These are phyloP conservation scores for Aurelia coerulea DNA, from an alignment of 30 jellyfish, hydroid and myxozoan genomes.

Conservation along the genomic window DNA sequence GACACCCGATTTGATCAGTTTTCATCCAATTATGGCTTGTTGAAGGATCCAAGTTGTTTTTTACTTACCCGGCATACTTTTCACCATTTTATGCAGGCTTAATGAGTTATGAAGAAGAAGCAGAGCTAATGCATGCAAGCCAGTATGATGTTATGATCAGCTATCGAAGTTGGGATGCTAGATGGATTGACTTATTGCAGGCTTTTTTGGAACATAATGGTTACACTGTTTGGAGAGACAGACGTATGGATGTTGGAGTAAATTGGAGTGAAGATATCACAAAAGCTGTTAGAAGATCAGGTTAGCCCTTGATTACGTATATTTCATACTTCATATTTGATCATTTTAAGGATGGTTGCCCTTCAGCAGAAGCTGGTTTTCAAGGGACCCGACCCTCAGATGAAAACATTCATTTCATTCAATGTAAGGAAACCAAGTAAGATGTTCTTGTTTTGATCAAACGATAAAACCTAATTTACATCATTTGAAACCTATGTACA, in stretches of 20 bases:
- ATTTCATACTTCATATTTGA: background rate
- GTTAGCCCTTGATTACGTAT: background rate
- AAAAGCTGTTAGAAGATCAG: conserved; percentile 48
- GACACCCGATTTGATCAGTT: no score
- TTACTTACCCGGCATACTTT: no score
- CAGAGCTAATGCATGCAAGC: conserved; percentile 47
- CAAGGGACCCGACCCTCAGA: no score
- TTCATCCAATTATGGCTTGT: no score
- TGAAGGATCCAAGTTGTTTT: no score
- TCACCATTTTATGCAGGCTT: conserved; percentile 2
- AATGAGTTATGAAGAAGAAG: conserved; percentile 54
- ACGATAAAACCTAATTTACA: no score
- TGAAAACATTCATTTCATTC: no score
- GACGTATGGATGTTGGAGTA: conserved; percentile 63
- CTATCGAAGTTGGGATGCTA: conserved; percentile 59
- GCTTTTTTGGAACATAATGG: conserved; percentile 45
- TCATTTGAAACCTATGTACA: no score
- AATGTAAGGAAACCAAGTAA: no score
- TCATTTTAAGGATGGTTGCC: no score
- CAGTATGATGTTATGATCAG: conserved; percentile 63
- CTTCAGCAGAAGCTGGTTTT: no score
- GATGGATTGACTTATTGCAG: conserved; percentile 57
- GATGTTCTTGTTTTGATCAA: no score
- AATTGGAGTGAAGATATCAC: conserved; percentile 65
- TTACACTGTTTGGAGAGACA: conserved; percentile 57